phyloP scores from a whole-genome alignment of 35 echinoderm and acorn worm species.

The Anneissia japonica region DNA sequence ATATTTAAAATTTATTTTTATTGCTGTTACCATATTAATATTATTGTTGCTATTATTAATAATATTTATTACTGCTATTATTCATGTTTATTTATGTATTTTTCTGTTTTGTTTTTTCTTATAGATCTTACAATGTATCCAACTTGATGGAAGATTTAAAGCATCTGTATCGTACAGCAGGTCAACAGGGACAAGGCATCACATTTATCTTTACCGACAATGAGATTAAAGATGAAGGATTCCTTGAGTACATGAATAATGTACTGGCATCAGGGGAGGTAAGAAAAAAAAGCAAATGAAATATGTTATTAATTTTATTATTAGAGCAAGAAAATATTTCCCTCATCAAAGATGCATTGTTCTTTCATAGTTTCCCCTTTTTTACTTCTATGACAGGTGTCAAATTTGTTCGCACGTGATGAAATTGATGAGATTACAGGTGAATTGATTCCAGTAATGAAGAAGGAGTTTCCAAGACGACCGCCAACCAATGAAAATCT shows the following conservation, averaged over 20 bases:
- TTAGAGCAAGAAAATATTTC: background rate
- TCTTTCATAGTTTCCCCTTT: background rate
- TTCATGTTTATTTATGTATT: background rate
- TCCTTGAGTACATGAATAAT: conserved; percentile 98
- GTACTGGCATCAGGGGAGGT: conserved; percentile 94
- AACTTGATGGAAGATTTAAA: conserved; percentile 98
- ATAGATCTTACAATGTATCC: conserved; percentile 74
- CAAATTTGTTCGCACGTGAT: conserved; percentile 91
- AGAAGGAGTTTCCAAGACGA: conserved; percentile 86
- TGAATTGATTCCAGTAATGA: conserved; percentile 83
- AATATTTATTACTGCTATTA: too few relatives aligned
- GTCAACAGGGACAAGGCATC: conserved; percentile 89
- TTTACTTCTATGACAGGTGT: conserved; percentile 41
- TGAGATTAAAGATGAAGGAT: conserved; percentile 97
- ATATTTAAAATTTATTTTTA: too few relatives aligned
- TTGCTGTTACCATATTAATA: too few relatives aligned
- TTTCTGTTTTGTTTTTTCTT: background rate
- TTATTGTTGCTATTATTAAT: too few relatives aligned
- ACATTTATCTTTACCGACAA: conserved; percentile 98
- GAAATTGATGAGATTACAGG: conserved; percentile 96
- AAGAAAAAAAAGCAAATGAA: background rate
- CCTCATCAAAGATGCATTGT: background rate
- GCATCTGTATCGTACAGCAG: conserved; percentile 74
- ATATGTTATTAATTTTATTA: background rate
- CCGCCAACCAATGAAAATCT: conserved; percentile 98